Percentiles rank a stretch among this genome's conserved stretches.
These are phyloP conservation scores for Spisula solida DNA, from an alignment of 2,888 invertebrate genomes.

Conservation along the genomic window DNA sequence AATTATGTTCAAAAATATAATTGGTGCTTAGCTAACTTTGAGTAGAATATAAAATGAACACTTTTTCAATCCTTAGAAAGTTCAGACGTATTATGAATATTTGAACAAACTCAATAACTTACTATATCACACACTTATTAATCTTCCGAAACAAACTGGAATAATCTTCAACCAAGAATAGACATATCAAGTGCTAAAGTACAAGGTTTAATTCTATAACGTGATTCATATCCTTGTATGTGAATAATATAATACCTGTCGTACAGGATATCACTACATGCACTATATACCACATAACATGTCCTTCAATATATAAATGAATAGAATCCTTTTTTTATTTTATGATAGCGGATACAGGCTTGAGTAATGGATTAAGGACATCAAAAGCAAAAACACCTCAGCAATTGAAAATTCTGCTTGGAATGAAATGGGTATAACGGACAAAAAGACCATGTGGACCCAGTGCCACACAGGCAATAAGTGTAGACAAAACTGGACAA, in stretches of 20 bases:
- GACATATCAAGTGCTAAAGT: not conserved
- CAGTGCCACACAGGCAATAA: too few relatives aligned
- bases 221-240: not conserved
- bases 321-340: not conserved
- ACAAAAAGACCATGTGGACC: too few relatives aligned
- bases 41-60: too few relatives aligned
- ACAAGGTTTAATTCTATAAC: not conserved
- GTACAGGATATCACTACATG: not conserved
- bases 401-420: too few relatives aligned
- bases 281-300: not conserved
- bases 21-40: too few relatives aligned
- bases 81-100: not conserved
- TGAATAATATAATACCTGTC: not conserved
- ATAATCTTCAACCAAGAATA: not conserved
- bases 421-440: too few relatives aligned
- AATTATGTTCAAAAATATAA: too few relatives aligned
- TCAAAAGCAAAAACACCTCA: too few relatives aligned
- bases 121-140: not conserved
- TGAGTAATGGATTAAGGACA: not conserved
- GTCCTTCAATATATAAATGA: not conserved
- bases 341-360: not conserved
- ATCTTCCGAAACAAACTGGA: not conserved
- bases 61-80: not conserved
- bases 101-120: not conserved
- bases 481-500: too few relatives aligned